Base-by-base conservation (phyloP, 2,888 invertebrate genomes). In the Tolmerus cingulatus region DNA sequence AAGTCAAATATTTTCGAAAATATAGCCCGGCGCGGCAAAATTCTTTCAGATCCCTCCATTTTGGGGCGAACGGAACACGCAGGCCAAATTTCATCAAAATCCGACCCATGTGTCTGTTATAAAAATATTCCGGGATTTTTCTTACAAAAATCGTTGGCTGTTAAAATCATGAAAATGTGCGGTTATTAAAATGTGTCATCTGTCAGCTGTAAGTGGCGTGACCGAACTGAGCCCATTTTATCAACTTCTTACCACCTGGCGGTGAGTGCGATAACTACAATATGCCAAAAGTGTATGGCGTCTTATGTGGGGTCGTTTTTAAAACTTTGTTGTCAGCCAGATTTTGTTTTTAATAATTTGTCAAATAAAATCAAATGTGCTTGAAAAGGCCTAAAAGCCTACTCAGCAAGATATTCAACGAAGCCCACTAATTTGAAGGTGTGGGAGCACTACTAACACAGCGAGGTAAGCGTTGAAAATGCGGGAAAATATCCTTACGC, bases 311-410 rank as follows among this genome's bases (percentile, higher is more conserved):
- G 5, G n/a, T n/a, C 23, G 37, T 19, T 79, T 79, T 79, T 1
- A 79, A n/a, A n/a, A 79, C 79, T 19, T 79, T 79, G 40, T 40
- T 79, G 78, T 79, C 46, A 79, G 78, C 78, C 46, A 79, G 16
- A 79, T 79, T 79, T 79, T 43, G 79, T 57, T 40, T 86, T 86
- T 78, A 66, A 14, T 79, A 66, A 74, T 43, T 84, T 23, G 27
- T 40, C n/a, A 40, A 66, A 77, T 43, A 79, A 87, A 40, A 14
- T 74, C 76, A 16, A 57, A 19, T 7, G 74, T 79, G 43, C 82
- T 76, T 46, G 37, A 76, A 27, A 87, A 34, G 37, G 76, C 9
- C 16, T 46, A 86, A 66, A 78, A 77, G 1, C 66, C 23, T 2
- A 23, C 14, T n/a, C 23, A 7, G 12, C 19, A 23, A 19, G 9